Base-by-base conservation (phyloP, 2,113 vertebrate species). In the Nycticorax nycticorax region DNA sequence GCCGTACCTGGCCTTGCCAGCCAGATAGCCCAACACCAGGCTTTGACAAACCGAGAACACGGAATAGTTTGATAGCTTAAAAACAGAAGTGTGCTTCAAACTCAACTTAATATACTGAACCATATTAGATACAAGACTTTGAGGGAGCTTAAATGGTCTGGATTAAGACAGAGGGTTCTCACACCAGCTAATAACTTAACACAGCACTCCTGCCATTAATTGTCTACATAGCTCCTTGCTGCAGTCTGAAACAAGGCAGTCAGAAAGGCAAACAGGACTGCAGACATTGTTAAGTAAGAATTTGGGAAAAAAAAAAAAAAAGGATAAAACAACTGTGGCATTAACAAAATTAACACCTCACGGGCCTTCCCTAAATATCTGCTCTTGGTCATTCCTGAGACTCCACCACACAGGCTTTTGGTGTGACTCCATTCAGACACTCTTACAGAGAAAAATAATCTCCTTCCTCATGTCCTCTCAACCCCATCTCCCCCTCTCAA, bases 381-480 rank as follows among this genome's bases (percentile, higher is more conserved):
- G 13, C 4, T 60, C 35, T 24, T 33, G 21, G 32, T 43, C 41
- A 39, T 43, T 76, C 45, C 53, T 19, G 27, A 43, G 28, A 71
- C 12, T 33, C 8, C 22, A 71, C 7, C 28, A 67, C 53, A 41
- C 2, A 59, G 11, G 32, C 19, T 78, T 84, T 47, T 4, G 15
- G 48, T 33, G 20, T 4, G 16, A 59, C 39, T 78, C 56, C n/a
- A 45, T n/a, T 77, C 50, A 66, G 17, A 57, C 3, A 39, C 28
- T 19, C 23, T 26, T 15, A 64, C 0, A 1, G 23, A 72, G 32
- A 48, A 87, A 60, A 56, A 10, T 0, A 43, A 15, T 66, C 50
- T 53, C 24, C 18, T 27, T 37, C 48, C 15, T 35, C 16, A 8
- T 13, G 22, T 8, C 9, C 7, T 32, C 32, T 30, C 18, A 66